A percentile compares a stretch with the other conserved stretches of the same genome.
Evolutionary conservation across 2,113 vertebrate species (phyloP).

Genomic region (Vombatus ursinus): DNA sequence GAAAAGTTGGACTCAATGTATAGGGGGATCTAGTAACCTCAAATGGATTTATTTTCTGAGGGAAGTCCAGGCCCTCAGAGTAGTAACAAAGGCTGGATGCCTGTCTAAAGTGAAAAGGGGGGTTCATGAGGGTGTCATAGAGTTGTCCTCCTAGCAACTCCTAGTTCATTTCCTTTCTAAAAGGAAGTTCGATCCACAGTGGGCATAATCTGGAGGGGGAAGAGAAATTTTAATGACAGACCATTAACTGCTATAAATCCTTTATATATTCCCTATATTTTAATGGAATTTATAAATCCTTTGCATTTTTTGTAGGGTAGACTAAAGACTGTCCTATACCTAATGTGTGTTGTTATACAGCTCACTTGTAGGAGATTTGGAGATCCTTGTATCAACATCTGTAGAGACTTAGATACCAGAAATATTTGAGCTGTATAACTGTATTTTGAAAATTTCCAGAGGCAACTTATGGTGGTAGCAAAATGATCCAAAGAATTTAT

Average conservation of each 20-base stretch:
- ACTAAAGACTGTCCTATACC: neutral
- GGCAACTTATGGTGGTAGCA: neutral
- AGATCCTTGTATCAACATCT: neutral
- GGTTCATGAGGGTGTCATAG: neutral
- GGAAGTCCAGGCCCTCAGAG: neutral
- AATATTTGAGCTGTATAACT: neutral
- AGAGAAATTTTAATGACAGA: neutral
- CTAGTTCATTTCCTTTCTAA: neutral
- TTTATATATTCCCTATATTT: neutral
- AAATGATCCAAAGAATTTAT: neutral
- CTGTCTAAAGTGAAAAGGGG: neutral
- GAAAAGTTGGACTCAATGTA: neutral
- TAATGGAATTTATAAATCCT: neutral
- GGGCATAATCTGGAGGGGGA: neutral
- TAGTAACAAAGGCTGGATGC: neutral
- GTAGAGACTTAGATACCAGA: neutral
- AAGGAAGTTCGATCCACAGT: neutral
- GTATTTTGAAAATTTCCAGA: neutral
- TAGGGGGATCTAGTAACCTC: neutral
- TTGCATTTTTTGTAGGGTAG: neutral
- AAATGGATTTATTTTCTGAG: neutral
- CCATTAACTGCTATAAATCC: neutral
- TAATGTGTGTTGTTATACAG: neutral
- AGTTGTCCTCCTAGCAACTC: neutral
- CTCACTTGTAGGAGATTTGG: neutral